phyloP scores from a whole-genome alignment of 2,113 vertebrate species.

The Notarius quadriscutis region DNA sequence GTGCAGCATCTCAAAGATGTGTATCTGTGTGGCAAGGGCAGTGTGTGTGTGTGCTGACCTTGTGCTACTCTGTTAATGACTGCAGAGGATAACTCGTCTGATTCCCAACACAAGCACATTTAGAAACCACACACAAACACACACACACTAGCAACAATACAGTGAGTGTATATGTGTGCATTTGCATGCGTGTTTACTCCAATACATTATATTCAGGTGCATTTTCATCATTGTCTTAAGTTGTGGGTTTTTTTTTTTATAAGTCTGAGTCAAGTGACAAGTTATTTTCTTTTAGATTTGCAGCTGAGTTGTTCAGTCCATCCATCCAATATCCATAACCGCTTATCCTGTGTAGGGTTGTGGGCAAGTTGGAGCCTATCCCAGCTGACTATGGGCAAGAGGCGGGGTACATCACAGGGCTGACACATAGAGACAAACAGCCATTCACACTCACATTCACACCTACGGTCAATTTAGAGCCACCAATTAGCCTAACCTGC shows the following conservation, averaged over 20 bases:
- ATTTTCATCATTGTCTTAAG: not conserved
- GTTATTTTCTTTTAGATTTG: not conserved
- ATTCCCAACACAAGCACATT: conserved; percentile 32
- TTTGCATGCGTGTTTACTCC: not conserved
- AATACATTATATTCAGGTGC: not conserved
- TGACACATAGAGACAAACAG: no score
- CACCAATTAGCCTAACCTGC: no score
- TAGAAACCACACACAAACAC: conserved; percentile 13
- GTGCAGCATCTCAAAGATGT: conserved; percentile 39
- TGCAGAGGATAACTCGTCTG: conserved; percentile 29
- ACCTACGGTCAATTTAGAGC: no score
- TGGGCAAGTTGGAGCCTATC: no score
- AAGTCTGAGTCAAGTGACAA: not conserved
- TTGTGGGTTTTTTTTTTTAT: not conserved
- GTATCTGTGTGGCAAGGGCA: conserved; percentile 57
- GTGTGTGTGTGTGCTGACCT: conserved; percentile 50
- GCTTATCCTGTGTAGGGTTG: no score
- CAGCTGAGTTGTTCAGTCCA: not conserved
- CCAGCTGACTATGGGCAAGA: no score
- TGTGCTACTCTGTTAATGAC: conserved; percentile 46
- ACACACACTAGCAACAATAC: not conserved
- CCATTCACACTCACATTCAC: no score
- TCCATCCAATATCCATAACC: no score
- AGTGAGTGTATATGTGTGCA: no score
- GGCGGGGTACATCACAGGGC: no score